Conservation (phyloP, 1,140 invertebrate genomes). For the Stegodyphus dumicola region DNA sequence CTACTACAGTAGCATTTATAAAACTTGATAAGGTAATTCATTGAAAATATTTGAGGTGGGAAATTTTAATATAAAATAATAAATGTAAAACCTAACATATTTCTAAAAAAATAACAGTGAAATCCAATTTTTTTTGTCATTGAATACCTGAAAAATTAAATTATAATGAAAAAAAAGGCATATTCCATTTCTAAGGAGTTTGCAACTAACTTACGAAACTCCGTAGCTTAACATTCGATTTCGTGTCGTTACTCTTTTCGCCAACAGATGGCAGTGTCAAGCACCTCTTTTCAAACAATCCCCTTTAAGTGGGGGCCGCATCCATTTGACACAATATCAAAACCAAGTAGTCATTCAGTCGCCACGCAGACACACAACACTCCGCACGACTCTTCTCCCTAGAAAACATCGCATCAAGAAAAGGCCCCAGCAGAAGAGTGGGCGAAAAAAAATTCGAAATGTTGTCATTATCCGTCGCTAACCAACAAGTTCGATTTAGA, state of each 20-base stretch:
- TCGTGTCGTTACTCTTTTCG: not conserved
- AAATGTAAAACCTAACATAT: too few species aligned
- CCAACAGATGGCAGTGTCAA: constrained; percentile 40
- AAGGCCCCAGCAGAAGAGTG: not conserved
- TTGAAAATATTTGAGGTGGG: too few species aligned
- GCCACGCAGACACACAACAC: not conserved
- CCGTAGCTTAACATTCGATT: too few species aligned
- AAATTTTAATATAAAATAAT: too few species aligned
- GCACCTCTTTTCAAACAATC: not conserved
- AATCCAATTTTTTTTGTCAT: too few species aligned
- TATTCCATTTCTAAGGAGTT: too few species aligned
- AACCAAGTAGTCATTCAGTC: constrained; percentile 5
- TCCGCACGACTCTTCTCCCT: not conserved
- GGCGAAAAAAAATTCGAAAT: constrained; percentile 18
- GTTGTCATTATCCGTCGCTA: constrained; percentile 54
- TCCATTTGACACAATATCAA: constrained; percentile 17
- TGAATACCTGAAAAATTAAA: too few species aligned
- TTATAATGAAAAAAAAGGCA: too few species aligned
- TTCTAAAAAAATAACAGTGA: too few species aligned
- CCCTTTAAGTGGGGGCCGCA: constrained; percentile 4
- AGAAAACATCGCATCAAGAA: not conserved
- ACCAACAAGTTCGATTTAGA: constrained; percentile 59
- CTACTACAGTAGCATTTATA: too few species aligned
- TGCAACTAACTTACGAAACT: too few species aligned
- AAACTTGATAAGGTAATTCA: too few species aligned